A percentile compares a stretch with the other conserved stretches of the same genome.
Conservation (phyloP, 2,113 vertebrate genomes). For the Platanista minor region DNA sequence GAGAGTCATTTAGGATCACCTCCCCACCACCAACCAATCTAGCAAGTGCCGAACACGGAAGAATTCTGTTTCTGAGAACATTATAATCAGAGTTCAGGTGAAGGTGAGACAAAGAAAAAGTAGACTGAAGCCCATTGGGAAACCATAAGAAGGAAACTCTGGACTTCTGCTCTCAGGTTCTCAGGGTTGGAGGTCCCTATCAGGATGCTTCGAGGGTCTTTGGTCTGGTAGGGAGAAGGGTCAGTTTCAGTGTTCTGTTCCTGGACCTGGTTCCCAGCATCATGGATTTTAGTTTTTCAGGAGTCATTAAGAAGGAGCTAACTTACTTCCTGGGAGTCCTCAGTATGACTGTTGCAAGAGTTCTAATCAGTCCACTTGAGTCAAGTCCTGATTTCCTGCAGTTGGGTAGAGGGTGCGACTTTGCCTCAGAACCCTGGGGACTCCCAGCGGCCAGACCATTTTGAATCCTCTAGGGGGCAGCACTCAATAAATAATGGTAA, state of each 20-base stretch:
- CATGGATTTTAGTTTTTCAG: not conserved
- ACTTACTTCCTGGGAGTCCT: conserved; percentile 7
- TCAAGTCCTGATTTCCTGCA: not conserved
- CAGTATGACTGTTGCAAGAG: not conserved
- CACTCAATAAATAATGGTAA: conserved; percentile 74
- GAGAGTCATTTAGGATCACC: not conserved
- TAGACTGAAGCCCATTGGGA: not conserved
- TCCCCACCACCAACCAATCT: not conserved
- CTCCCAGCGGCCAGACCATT: not conserved
- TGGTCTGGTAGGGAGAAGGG: not conserved
- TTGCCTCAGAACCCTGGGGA: not conserved
- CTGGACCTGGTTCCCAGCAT: not conserved
- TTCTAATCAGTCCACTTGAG: not conserved
- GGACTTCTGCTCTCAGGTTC: not conserved
- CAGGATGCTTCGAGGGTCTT: not conserved
- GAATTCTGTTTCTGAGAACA: not conserved
- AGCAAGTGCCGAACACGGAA: not conserved
- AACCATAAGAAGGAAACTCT: not conserved
- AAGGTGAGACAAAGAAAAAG: not conserved
- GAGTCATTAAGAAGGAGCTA: not conserved
- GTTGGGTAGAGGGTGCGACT: not conserved
- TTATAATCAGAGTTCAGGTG: not conserved
- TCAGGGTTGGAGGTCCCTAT: not conserved
- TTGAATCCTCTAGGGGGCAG: conserved; percentile 70
- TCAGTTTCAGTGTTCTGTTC: not conserved